A percentile compares a stretch with the other conserved stretches of the same genome.
Conservation (phyloP, 2,888 invertebrate species). For the Eulithis testata region DNA sequence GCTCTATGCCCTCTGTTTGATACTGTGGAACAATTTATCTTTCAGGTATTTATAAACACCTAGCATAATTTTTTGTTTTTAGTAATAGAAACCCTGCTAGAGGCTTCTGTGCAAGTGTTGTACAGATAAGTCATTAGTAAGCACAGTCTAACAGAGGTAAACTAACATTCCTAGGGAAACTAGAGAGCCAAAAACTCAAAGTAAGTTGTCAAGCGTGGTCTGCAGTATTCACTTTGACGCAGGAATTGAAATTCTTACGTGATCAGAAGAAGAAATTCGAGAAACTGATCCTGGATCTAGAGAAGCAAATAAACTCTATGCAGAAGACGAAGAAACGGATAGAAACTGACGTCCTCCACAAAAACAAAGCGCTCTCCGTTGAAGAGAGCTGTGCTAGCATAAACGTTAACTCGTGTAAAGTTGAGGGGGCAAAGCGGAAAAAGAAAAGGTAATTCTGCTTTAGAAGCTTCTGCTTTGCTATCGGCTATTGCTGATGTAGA, state of each 20-base stretch:
- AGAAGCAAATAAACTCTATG: conserved; percentile 52
- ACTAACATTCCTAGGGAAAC: too few species aligned
- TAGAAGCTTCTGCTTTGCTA: too few species aligned
- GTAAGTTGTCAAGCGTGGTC: neutral
- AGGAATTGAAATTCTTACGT: conserved; percentile 70
- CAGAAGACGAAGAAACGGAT: conserved; percentile 64
- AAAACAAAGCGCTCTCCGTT: conserved; percentile 60
- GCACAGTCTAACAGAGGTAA: too few species aligned
- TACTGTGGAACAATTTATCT: conserved; percentile 66
- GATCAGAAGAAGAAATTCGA: conserved; percentile 68
- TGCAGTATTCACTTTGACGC: neutral
- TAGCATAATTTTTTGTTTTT: neutral
- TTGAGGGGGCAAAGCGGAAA: conserved; percentile 48
- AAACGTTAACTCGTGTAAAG: conserved; percentile 34
- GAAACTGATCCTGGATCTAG: conserved; percentile 55
- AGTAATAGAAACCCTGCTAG: too few species aligned
- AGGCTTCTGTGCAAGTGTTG: too few species aligned
- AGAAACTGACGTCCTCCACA: conserved; percentile 59
- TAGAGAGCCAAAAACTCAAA: too few species aligned
- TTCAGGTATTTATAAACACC: conserved; percentile 54
- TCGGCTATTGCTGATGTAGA: conserved; percentile 7
- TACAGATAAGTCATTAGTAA: too few species aligned
- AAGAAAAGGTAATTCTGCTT: conserved; percentile 52
- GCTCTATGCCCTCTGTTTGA: conserved; percentile 63
- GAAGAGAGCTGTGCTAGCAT: conserved; percentile 62